Conservation (phyloP, 2,797 vertebrate species). For the Clarias pachynema region DNA sequence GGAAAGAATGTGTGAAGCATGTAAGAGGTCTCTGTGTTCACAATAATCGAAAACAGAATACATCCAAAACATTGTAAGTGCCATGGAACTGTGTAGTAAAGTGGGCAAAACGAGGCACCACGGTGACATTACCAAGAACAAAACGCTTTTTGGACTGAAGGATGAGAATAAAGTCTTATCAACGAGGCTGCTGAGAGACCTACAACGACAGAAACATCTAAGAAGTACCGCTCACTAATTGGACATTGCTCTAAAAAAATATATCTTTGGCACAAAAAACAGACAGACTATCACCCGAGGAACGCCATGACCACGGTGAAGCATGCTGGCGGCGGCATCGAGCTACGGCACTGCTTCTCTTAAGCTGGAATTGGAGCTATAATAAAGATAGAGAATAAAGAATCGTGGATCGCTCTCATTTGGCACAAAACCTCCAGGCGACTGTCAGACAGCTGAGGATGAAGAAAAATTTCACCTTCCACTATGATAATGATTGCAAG, state of each 20-base stretch:
- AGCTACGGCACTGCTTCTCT: not conserved
- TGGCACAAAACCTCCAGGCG: not conserved
- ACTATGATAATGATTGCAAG: not conserved
- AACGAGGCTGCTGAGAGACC: not conserved
- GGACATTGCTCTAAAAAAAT: not conserved
- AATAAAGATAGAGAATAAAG: not conserved
- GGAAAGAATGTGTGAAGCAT: not conserved
- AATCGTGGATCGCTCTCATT: not conserved
- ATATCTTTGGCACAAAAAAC: not conserved
- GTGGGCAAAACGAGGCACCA: not conserved
- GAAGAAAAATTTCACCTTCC: not conserved
- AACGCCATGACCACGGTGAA: not conserved
- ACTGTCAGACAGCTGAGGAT: not conserved
- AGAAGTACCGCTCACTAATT: not conserved
- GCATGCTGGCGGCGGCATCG: slow-evolving; percentile 7
- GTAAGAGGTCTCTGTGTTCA: not conserved
- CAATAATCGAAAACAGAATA: not conserved
- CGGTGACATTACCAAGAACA: not conserved
- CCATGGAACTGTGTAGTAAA: not conserved
- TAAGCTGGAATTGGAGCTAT: not conserved
- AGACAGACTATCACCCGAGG: too few relatives aligned
- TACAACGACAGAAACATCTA: not conserved
- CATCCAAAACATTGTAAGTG: not conserved
- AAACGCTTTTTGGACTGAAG: not conserved
- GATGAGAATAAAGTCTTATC: not conserved